Conservation (phyloP, 92 coral and sea anemone genomes). For the Nematostella vectensis region DNA sequence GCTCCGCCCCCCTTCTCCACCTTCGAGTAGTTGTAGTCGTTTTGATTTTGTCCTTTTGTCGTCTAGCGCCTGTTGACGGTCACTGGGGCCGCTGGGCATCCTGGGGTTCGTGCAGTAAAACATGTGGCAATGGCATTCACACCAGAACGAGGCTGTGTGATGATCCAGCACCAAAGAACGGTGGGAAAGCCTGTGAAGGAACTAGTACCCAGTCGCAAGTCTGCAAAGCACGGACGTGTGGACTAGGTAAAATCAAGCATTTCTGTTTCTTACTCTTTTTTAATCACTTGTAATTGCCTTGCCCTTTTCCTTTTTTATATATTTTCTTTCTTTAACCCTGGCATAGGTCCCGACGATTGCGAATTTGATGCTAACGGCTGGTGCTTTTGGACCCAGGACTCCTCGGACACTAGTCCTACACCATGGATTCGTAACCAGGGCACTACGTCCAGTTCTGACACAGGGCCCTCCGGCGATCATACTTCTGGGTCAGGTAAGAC, state of each 20-base stretch:
- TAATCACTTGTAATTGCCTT: too few relatives aligned
- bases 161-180: conserved; percentile 60
- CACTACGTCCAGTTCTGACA: conserved; percentile 18
- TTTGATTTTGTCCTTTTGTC: background rate
- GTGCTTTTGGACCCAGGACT: conserved; percentile 38
- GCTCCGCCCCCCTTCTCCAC: too few relatives aligned
- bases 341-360: conserved; percentile 79
- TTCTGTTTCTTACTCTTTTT: background rate
- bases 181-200: conserved; percentile 52
- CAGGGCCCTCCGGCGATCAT: conserved; percentile 60
- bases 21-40: too few relatives aligned
- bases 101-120: conserved; percentile 44
- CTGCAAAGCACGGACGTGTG: conserved; percentile 33
- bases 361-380: conserved; percentile 50
- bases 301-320: too few relatives aligned
- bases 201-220: conserved; percentile 2
- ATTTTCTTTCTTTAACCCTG: too few relatives aligned
- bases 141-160: conserved; percentile 51
- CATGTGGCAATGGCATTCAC: conserved; percentile 44
- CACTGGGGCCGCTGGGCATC: conserved; percentile 73
- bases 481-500: conserved; percentile 44
- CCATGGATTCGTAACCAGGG: conserved; percentile 39
- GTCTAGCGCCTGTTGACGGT: conserved; percentile 51
- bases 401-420: background rate
- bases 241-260: conserved; percentile 18